phyloP scores from a whole-genome alignment of 1,140 invertebrate genomes.

The Plectus sambesii region DNA sequence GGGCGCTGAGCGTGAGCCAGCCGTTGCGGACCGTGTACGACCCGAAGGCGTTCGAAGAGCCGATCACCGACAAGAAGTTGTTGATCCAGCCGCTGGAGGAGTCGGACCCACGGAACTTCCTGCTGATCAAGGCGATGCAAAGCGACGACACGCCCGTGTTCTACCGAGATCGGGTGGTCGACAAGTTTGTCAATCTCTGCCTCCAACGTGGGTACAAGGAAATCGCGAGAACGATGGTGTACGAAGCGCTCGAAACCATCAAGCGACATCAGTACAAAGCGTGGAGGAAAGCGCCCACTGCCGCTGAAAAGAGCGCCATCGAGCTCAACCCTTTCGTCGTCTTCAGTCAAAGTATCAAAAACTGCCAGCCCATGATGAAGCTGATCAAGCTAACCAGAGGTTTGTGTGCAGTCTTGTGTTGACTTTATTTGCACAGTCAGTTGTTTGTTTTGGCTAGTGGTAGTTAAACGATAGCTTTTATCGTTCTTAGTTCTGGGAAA shows the following conservation, averaged over 20 bases:
- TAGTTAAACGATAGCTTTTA: background rate
- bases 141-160: conserved; percentile 41
- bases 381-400: conserved; percentile 33
- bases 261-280: conserved; percentile 38
- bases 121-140: conserved; percentile 32
- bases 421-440: too few species aligned
- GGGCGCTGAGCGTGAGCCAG: too few species aligned
- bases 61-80: conserved; percentile 19
- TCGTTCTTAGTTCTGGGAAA: too few species aligned
- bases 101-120: conserved; percentile 33
- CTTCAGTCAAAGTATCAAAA: conserved; percentile 28
- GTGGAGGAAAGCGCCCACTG: conserved; percentile 27
- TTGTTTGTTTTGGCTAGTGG: conserved; percentile 8
- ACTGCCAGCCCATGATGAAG: conserved; percentile 43
- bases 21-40: too few species aligned
- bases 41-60: conserved; percentile 21
- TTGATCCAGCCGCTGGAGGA: conserved; percentile 27
- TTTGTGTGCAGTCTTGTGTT: conserved; percentile 16
- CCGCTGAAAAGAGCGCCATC: conserved; percentile 28
- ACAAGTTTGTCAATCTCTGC: conserved; percentile 40
- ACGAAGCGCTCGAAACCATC: conserved; percentile 35
- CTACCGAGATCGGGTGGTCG: conserved; percentile 36
- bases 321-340: conserved; percentile 38
- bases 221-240: conserved; percentile 24
- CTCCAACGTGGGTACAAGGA: conserved; percentile 37